These are phyloP conservation scores for Rallus crepitans DNA, from an alignment of 2,797 vertebrate species.

Conservation along the genomic window DNA sequence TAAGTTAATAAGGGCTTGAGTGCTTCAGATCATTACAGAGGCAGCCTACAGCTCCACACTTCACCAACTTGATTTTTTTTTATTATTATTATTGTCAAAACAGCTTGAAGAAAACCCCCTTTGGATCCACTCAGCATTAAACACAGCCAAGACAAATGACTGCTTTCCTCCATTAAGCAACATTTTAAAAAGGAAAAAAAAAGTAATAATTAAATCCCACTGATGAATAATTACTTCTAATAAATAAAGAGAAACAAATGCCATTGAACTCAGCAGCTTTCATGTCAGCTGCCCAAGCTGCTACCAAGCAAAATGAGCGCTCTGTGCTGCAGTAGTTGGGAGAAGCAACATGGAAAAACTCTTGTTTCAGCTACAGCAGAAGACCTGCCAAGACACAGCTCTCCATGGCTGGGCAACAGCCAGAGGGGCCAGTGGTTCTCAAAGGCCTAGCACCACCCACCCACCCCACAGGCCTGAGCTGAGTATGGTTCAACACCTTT, in stretches of 20 bases:
- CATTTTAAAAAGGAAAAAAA: neutral
- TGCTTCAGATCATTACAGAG: conserved; percentile 60
- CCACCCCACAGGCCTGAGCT: accelerated
- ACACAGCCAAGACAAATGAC: conserved; percentile 32
- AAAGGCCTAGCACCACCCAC: neutral
- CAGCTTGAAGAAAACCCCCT: conserved; percentile 3
- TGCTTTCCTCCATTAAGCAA: neutral
- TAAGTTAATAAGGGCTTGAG: conserved; percentile 69
- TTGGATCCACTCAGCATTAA: conserved; percentile 22
- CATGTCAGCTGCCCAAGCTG: neutral
- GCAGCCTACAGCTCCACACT: conserved; percentile 50
- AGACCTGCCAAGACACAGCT: accelerated
- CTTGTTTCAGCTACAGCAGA: neutral
- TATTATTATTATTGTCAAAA: conserved; percentile 40
- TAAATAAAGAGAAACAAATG: conserved; percentile 10
- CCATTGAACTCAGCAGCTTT: neutral
- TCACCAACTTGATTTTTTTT: conserved; percentile 15
- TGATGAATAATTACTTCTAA: conserved; percentile 31
- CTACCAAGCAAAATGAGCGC: neutral
- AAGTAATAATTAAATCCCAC: conserved; percentile 32
- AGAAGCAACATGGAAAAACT: neutral
- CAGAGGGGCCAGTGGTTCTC: accelerated
- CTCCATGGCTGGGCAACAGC: neutral
- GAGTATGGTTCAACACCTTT: neutral
- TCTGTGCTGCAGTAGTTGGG: neutral